These are phyloP conservation scores for Murina feae DNA, from an alignment of 2,113 vertebrate genomes.

Conservation along the genomic window DNA sequence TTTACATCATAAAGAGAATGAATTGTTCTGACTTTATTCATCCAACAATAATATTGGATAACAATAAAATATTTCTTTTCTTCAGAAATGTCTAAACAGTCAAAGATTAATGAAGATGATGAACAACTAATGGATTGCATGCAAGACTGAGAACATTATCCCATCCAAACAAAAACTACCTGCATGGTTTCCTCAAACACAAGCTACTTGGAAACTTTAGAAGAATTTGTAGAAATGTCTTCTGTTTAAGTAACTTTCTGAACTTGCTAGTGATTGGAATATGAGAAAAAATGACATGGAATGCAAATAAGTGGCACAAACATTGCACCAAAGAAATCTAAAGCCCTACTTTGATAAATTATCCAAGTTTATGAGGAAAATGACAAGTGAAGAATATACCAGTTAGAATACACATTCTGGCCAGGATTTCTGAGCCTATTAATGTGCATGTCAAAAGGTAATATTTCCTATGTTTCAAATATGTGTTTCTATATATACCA, in stretches of 20 bases:
- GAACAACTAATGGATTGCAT: background rate
- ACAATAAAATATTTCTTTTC: slow-evolving; percentile 35
- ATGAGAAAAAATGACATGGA: background rate
- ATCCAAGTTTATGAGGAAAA: background rate
- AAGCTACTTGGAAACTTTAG: background rate
- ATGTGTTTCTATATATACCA: background rate
- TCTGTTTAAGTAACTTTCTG: background rate
- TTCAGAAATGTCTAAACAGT: slow-evolving; percentile 22
- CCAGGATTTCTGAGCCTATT: background rate
- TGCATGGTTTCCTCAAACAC: background rate
- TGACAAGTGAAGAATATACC: background rate
- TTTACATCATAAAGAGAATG: slow-evolving; percentile 6
- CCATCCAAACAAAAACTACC: background rate
- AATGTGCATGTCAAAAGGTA: background rate
- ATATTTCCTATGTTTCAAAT: background rate
- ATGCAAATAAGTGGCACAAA: background rate
- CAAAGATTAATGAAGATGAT: slow-evolving; percentile 46
- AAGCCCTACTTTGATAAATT: background rate
- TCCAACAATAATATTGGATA: background rate
- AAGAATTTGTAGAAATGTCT: slow-evolving; percentile 32
- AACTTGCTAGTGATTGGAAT: background rate
- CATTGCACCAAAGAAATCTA: background rate
- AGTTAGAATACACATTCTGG: background rate
- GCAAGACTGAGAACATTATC: background rate
- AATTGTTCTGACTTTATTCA: background rate